A percentile compares a stretch with the other conserved stretches of the same genome.
Conservation (phyloP, 53 echinoderm and acorn worm species). For the Mesocentrotus franciscanus region DNA sequence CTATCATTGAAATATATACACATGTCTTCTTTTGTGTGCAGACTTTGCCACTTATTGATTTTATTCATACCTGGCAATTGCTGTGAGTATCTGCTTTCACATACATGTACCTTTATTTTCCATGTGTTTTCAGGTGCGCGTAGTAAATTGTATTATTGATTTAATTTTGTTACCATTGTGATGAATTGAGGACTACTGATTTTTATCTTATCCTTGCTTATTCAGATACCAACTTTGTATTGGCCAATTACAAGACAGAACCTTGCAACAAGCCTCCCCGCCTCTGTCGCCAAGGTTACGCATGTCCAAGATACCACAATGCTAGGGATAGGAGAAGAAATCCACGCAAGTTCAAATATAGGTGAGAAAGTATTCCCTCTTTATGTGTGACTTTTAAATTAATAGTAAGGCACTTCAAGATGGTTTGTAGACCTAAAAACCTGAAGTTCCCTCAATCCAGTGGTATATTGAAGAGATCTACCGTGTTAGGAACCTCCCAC, state of each 20-base stretch:
- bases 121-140: background rate
- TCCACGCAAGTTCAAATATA: conserved; percentile 90
- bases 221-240: conserved; percentile 93
- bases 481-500: too few relatives aligned
- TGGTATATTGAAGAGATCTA: too few relatives aligned
- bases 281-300: conserved; percentile 97
- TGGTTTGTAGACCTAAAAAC: too few relatives aligned
- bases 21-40: too few relatives aligned
- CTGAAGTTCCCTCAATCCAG: too few relatives aligned
- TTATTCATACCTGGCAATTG: too few relatives aligned
- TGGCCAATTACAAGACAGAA: conserved; percentile 99
- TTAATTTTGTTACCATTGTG: background rate
- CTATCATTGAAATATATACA: too few relatives aligned
- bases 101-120: background rate
- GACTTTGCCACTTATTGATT: too few relatives aligned
- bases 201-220: background rate
- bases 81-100: background rate
- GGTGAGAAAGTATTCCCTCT: conserved; percentile 70
- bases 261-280: conserved; percentile 96
- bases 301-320: conserved; percentile 96
- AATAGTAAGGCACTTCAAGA: too few relatives aligned
- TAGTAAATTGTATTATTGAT: background rate
- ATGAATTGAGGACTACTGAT: background rate
- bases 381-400: too few relatives aligned
- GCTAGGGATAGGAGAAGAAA: conserved; percentile 95